Base-by-base conservation (phyloP, 2,797 vertebrate species). In the Pteronotus mesoamericanus region DNA sequence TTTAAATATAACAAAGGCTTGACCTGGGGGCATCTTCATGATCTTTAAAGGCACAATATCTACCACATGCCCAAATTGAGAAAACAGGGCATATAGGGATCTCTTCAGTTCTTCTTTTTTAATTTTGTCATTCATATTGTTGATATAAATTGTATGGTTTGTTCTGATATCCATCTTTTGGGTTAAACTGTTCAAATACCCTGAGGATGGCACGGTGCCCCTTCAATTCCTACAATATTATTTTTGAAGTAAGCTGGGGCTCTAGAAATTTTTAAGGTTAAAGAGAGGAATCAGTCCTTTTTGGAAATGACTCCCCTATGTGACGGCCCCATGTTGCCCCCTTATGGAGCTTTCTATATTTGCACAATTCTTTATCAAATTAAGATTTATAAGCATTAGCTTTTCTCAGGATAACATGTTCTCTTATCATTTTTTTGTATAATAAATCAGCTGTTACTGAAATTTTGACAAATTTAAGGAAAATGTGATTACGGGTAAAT, bases 261-360 rank as follows among this genome's bases (percentile, higher is more conserved):
- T 92, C 44, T 51, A 91, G 51, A 91, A 94, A 83, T 53, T 84
- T 84, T 84, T 61, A 69, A 91, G 89, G 61, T 93, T 93, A 64
- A 93, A 94, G 53, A 77, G 44, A 46, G 34, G 34, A 95, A 53
- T 57, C n/a, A 10, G 3, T 7, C 44, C 24, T 42, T 57, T 26
- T 26, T 39, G 26, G 57, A 84, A 80, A 61, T 22, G 29, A 29
- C 29, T 86, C 29, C 44, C 29, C 26, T 18, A 18, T 91, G 32
- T 16, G 42, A 72, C 0, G n/a, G 96, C 37, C 42, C 44, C 15
- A 68, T 91, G 79, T 86, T 89, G 93, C 97, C 96, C 96, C 32
- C 95, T 96, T 68, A 66, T 97, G 97, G 94, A 95, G 72, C 10
- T 57, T 91, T 19, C 0, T 10, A 51, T 92, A 84, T 53, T 95